phyloP scores from a whole-genome alignment of 2,888 invertebrate species.

The Molorchus minor region DNA sequence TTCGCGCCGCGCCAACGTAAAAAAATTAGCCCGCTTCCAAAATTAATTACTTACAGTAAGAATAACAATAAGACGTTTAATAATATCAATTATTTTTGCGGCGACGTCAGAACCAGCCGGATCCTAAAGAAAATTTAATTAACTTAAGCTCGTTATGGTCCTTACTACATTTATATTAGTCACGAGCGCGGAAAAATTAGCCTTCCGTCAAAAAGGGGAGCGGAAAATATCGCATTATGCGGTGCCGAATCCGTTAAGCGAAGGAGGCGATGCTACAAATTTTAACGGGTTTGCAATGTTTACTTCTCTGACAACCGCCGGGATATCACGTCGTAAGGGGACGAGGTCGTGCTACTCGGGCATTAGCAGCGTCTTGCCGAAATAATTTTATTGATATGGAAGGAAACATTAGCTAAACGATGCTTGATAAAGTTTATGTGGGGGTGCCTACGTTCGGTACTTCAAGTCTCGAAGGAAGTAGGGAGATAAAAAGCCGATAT shows the following conservation, averaged over 20 bases:
- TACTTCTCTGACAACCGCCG: conserved; percentile 2
- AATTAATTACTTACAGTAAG: conserved; percentile 13
- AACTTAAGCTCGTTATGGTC: conserved; percentile 3
- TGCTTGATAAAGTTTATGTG: conserved; percentile 10
- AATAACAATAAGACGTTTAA: conserved; percentile 6
- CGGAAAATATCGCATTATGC: conserved; percentile 17
- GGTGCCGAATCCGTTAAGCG: conserved; percentile 14
- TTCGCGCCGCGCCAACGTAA: too few relatives aligned
- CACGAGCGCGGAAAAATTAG: conserved; percentile 16
- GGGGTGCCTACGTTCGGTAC: too few relatives aligned
- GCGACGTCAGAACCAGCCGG: conserved; percentile 18
- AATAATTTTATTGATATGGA: conserved; percentile 16
- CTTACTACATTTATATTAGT: conserved; percentile 17
- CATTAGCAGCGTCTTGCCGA: conserved; percentile 1
- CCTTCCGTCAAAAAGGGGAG: neutral
- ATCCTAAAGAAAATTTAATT: conserved; percentile 15
- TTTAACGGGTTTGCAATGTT: conserved; percentile 17
- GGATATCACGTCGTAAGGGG: neutral
- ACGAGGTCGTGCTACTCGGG: neutral
- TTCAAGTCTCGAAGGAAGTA: too few relatives aligned
- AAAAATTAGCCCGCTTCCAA: too few relatives aligned
- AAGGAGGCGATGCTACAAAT: conserved; percentile 10
- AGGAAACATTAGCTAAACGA: conserved; percentile 15
- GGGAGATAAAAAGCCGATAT: too few relatives aligned
- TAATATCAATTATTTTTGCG: conserved; percentile 16